Base-by-base conservation (phyloP, 2,888 invertebrate genomes). In the Antitype chi region DNA sequence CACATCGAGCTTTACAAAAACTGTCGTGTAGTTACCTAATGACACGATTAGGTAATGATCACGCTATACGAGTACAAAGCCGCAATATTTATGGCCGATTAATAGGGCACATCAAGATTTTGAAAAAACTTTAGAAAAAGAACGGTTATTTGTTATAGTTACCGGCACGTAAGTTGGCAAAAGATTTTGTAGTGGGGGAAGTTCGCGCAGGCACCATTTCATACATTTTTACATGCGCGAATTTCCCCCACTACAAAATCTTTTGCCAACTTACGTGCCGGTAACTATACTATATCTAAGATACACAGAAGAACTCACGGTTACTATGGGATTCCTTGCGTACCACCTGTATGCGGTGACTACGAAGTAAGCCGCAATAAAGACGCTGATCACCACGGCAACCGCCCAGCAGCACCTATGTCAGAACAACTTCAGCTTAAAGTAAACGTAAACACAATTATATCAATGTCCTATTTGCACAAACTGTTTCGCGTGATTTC, bases 281-380 rank as follows among this genome's bases (percentile, higher is more conserved):
- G n/a, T n/a, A n/a, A n/a, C n/a, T n/a, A n/a, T 17, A 17, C n/a
- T 60, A 1, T 43, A n/a, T 32, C 23, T 25, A 71, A 28, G 17
- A 52, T 32, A 79, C 17, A 38, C 2, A 52, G 0, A 78, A 47
- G 3, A 70, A 91, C 94, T 95, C 81, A 98, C 97, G 7, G 97
- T 97, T 0, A 97, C 96, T 0, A 97, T 97, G 0, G 97, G 97
- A 57, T 97, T 97, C 72, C 97, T 94, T 0, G 97, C 96, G 88
- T 97, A 97, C 96, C 97, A 97, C 53, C 93, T 93, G 94, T 97
- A 98, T 0, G 97, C 97, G 0, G 97, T 95, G 7, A 95, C 89
- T 20, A 98, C 97, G 73, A 98, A 95, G n/a, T 94, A 95, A 11
- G 96, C 90, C 0, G 97, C 97, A 4, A 96, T 93, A 20, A 95